Base-by-base conservation (phyloP, 2,113 vertebrate species). In the Passer montanus region DNA sequence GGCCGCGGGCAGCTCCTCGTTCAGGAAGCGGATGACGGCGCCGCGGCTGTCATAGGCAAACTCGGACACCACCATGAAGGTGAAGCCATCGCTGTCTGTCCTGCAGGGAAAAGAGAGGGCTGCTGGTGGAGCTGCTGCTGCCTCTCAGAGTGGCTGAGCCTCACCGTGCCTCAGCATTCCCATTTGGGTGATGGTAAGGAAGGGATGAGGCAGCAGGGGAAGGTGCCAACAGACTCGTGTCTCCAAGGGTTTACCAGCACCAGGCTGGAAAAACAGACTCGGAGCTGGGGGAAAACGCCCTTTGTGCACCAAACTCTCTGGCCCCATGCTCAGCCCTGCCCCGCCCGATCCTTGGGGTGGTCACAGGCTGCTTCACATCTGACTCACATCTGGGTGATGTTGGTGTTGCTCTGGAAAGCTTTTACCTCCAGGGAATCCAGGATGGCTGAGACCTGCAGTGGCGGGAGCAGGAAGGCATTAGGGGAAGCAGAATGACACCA, bases 361-460 rank as follows among this genome's bases (percentile, higher is more conserved):
- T 43, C 47, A 59, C 0, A 1, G 47, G 26, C 56, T 15, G 9
- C 11, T 39, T 49, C 49, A 28, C 35, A 28, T 79, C 43, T 0
- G 20, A 94, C 96, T 97, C 68, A 97, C 96, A 0, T 90, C 80
- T 80, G 72, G 16, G 86, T 95, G 83, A 97, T 78, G 47, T 96
- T 90, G 89, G 60, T 87, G 86, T 93, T 97, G 47, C 68, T 67
- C 89, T 59, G 76, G 88, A 97, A 97, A 90, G 75, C 60, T 46
- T 97, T 93, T 24, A 95, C 67, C 27, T 92, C 68, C 79, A 97
- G 52, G 60, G 95, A 95, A 27, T 27, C 80, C 89, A 97, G 68
- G 68, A 95, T 86, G 64, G 79, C 50, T 0, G 96, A 77, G 68
- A 97, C 68, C 96, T 97, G 68, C 15, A 33, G 30, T 0, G 0